Percentiles rank a stretch among this genome's conserved stretches.
These are phyloP conservation scores for Speoplatyrhinus poulsoni DNA, from an alignment of 2,113 vertebrate species.

Conservation along the genomic window DNA sequence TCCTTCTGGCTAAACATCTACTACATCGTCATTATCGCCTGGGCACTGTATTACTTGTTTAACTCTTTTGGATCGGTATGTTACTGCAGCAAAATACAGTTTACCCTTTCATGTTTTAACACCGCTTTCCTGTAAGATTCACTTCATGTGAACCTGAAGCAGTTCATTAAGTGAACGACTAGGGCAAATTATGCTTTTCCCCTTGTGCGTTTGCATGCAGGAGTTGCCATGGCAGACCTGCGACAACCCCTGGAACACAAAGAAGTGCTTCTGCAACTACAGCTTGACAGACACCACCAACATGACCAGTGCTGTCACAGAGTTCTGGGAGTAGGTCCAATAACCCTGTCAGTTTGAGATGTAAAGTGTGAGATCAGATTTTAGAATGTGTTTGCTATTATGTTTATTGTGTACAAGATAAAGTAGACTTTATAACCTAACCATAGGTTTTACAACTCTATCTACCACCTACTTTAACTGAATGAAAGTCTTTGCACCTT, in stretches of 20 bases:
- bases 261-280: conserved; percentile 88
- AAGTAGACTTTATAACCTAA: too few species aligned
- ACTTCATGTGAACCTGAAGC: not conserved
- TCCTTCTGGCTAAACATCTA: conserved; percentile 94
- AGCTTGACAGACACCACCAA: conserved; percentile 86
- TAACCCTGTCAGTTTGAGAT: not conserved
- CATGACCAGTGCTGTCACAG: conserved; percentile 86
- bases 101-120: not conserved
- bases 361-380: too few species aligned
- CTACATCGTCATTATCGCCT: conserved; percentile 90
- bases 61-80: conserved; percentile 83
- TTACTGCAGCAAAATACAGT: conserved; percentile 3
- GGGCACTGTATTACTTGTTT: conserved; percentile 91
- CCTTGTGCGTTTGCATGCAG: conserved; percentile 50
- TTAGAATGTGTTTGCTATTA: not conserved
- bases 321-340: conserved; percentile 90
- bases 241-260: conserved; percentile 86
- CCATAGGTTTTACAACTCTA: too few species aligned
- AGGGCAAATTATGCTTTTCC: not conserved
- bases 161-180: too few species aligned
- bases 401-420: not conserved
- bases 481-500: too few species aligned
- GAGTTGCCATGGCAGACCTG: conserved; percentile 89
- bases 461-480: too few species aligned
- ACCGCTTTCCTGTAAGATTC: not conserved